Evolutionary conservation across 2,888 invertebrate species (phyloP), one percentile per base, ranked within the genome.

Genomic region (Zygaena filipendulae): DNA sequence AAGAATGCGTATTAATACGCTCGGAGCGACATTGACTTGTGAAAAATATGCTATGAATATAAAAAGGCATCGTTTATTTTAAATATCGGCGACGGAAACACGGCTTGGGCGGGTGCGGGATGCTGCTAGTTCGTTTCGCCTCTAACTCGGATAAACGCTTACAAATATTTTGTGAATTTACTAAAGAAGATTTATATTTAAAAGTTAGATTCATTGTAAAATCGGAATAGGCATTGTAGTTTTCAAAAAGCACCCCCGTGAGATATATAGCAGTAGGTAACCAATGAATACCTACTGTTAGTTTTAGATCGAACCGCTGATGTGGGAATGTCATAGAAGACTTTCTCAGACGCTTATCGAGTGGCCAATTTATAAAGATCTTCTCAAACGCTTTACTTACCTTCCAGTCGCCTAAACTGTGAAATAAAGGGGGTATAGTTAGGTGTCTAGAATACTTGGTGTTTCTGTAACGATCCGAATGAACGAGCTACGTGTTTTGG

Each of bases 401-500:
- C n/a, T n/a, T n/a, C n/a, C n/a, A n/a, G n/a, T n/a, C 31, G 35
- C 31, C 24, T 37, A 36, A 27, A 30, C 32, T 29, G 29, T 23
- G 23, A 21, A n/a, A n/a, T n/a, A n/a, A n/a, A n/a, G n/a, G n/a
- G n/a, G 31, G 32, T 32, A 36, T 32, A 40, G 38, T n/a, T 40
- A 37, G 40, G 58, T 60, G 40, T 59, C 69, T n/a, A n/a, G n/a
- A n/a, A n/a, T n/a, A n/a, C n/a, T 41, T 59, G 70, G 70, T 35
- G 44, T 23, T 38, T 39, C 45, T 52, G 50, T 64, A 68, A 69
- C 64, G 59, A 64, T 52, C 45, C 43, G 51, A 67, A 63, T 69
- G 67, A 72, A 70, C 67, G 63, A 59, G 61, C 49, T 67, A 72
- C 72, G 72, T 75, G 74, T 71, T 72, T 70, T 71, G 70, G 69